Percentiles rank a stretch among this genome's conserved stretches.
These are phyloP conservation scores for Cherax quadricarinatus DNA, from an alignment of 1,140 invertebrate species.

Conservation along the genomic window DNA sequence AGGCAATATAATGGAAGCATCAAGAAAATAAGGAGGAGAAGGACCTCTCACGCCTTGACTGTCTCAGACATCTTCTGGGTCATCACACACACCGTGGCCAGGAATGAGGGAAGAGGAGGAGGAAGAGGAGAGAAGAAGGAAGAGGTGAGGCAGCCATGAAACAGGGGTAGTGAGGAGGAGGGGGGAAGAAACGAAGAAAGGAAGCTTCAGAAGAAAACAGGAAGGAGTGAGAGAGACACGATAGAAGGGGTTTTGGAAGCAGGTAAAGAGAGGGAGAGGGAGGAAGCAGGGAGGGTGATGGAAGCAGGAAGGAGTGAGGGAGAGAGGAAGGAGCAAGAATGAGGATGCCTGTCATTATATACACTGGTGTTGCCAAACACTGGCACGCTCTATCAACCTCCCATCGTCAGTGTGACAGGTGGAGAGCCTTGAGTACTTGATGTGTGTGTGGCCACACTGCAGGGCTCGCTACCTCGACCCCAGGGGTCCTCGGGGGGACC, in stretches of 20 bases:
- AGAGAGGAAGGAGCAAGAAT: too few species aligned
- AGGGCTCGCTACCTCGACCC: neutral
- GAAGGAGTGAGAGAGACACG: too few species aligned
- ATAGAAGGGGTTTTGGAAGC: too few species aligned
- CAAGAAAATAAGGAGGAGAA: neutral
- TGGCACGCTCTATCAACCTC: neutral
- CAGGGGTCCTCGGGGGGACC: neutral
- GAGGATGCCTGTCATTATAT: neutral
- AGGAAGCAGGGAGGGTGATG: too few species aligned
- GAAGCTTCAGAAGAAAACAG: too few species aligned
- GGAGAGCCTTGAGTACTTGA: neutral
- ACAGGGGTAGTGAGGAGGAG: too few species aligned
- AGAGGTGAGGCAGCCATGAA: too few species aligned
- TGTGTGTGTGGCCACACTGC: neutral
- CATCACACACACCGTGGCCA: neutral
- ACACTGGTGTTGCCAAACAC: neutral
- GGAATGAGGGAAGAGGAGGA: too few species aligned
- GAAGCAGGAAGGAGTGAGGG: too few species aligned
- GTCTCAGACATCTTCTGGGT: neutral
- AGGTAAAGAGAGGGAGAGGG: too few species aligned
- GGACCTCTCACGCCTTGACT: neutral
- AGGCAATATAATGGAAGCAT: neutral
- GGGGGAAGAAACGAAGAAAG: too few species aligned
- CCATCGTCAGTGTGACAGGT: neutral
- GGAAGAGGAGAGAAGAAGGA: too few species aligned